phyloP scores from a whole-genome alignment of 2,113 vertebrate genomes.

The Ammospiza nelsoni region DNA sequence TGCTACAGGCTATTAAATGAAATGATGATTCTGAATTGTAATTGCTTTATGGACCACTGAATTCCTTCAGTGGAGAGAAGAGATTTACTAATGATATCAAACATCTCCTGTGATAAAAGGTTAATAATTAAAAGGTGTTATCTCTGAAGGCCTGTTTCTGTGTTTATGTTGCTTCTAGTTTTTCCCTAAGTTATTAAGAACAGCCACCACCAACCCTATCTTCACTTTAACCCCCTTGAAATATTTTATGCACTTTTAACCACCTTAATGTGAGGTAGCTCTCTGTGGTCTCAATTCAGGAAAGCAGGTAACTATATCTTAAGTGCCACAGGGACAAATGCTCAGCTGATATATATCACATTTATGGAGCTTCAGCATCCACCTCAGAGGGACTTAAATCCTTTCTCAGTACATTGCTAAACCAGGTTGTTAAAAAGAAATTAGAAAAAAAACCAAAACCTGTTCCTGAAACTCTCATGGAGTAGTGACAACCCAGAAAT shows the following conservation, averaged over 20 bases:
- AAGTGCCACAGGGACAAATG: not conserved
- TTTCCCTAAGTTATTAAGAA: not conserved
- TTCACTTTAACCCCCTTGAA: not conserved
- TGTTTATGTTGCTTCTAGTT: not conserved
- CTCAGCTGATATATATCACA: not conserved
- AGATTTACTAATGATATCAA: constrained; percentile 7
- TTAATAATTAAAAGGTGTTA: constrained; percentile 55
- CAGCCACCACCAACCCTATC: not conserved
- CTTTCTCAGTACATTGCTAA: not conserved
- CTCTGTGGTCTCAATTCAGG: not conserved
- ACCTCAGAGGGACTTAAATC: not conserved
- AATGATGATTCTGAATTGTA: constrained; percentile 30
- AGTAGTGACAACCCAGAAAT: not conserved
- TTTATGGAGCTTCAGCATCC: not conserved
- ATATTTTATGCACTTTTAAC: not conserved
- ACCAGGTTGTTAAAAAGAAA: not conserved
- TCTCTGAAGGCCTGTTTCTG: not conserved
- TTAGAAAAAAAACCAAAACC: not conserved
- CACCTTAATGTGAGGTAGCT: not conserved
- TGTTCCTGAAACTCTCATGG: not conserved
- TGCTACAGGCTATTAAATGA: constrained; percentile 54
- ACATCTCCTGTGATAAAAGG: not conserved
- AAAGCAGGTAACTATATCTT: not conserved
- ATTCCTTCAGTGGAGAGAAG: not conserved
- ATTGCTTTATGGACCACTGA: constrained; percentile 41